Percentiles rank a stretch among this genome's conserved stretches.
Conservation (phyloP, 1,140 invertebrate genomes). For the Solen grandis region DNA sequence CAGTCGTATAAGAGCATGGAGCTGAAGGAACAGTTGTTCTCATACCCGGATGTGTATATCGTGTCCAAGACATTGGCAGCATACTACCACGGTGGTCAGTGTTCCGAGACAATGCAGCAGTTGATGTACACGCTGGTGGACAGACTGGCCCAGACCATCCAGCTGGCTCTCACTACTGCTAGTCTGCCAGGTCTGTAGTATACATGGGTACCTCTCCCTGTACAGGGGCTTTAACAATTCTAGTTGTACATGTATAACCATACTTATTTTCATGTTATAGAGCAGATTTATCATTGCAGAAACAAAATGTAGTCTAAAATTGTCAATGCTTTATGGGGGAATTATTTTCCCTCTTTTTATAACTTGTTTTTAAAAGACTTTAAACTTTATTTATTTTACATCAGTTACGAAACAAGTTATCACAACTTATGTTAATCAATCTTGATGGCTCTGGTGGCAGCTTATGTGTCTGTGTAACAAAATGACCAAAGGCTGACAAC, state of each 20-base stretch:
- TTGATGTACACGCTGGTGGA: constrained; percentile 62
- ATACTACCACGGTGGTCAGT: constrained; percentile 49
- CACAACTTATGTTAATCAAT: too few relatives aligned
- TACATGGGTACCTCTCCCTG: neutral
- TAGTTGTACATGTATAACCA: neutral
- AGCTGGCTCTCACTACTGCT: constrained; percentile 69
- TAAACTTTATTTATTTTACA: too few relatives aligned
- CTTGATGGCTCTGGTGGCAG: too few relatives aligned
- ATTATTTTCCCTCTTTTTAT: too few relatives aligned
- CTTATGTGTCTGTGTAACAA: too few relatives aligned
- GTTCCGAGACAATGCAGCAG: constrained; percentile 51
- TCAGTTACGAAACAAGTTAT: too few relatives aligned
- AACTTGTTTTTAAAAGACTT: too few relatives aligned
- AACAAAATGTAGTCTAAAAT: too few relatives aligned
- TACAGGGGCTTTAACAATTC: neutral
- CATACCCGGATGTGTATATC: constrained; percentile 55
- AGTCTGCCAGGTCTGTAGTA: constrained; percentile 63
- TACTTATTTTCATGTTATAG: neutral
- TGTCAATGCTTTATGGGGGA: too few relatives aligned
- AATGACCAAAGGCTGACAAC: too few relatives aligned
- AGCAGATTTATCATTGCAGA: neutral
- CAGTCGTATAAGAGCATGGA: constrained; percentile 69
- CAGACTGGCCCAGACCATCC: constrained; percentile 73
- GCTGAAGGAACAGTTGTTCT: constrained; percentile 69
- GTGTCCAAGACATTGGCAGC: constrained; percentile 54